These are phyloP conservation scores for Acleris literana DNA, from an alignment of 2,888 invertebrate species.

Conservation along the genomic window DNA sequence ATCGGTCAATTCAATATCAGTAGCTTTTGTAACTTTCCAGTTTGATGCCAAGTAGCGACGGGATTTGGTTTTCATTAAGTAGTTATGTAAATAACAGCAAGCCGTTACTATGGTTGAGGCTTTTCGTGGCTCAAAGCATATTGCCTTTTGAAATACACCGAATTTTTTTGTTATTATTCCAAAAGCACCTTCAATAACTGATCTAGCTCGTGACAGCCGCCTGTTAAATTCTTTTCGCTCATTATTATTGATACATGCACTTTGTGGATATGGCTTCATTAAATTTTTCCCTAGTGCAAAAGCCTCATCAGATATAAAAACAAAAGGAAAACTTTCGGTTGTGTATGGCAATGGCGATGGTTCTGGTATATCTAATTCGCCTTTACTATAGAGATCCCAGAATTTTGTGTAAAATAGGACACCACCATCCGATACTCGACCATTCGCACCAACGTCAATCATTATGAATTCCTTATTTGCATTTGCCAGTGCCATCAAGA, in stretches of 20 bases:
- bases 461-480: conserved; percentile 28
- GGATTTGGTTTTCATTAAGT: conserved; percentile 30
- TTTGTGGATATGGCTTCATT: conserved; percentile 24
- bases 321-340: conserved; percentile 13
- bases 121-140: conserved; percentile 37
- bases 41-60: conserved; percentile 27
- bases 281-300: conserved; percentile 20
- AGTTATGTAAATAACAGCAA: conserved; percentile 31
- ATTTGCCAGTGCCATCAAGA: conserved; percentile 24
- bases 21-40: conserved; percentile 33
- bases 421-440: conserved; percentile 24
- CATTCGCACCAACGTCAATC: conserved; percentile 20
- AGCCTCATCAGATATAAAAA: conserved; percentile 24
- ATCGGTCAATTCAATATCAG: conserved; percentile 31
- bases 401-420: conserved; percentile 25
- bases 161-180: conserved; percentile 44
- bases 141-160: conserved; percentile 37
- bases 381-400: conserved; percentile 16
- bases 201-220: conserved; percentile 18
- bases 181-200: conserved; percentile 39
- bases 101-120: conserved; percentile 39
- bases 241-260: conserved; percentile 11
- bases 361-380: conserved; percentile 10
- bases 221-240: conserved; percentile 21
- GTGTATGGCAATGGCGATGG: conserved; percentile 10